Conservation (phyloP, 1,140 invertebrate species). For the Theocolax elegans region DNA sequence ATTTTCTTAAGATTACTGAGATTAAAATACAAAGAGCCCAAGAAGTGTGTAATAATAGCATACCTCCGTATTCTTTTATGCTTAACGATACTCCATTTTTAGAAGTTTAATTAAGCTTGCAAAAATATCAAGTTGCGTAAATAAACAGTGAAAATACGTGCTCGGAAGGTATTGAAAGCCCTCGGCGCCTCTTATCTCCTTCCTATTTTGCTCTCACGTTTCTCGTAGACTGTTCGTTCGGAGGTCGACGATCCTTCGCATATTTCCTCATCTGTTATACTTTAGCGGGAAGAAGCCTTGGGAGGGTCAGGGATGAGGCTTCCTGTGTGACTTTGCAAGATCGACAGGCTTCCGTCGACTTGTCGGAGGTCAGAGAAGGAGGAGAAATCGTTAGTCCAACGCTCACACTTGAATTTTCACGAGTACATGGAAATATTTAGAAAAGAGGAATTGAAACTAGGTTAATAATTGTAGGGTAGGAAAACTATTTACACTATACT, state of each 20-base stretch:
- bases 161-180: background rate
- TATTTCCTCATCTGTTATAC: background rate
- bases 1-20: too few relatives aligned
- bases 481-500: too few relatives aligned
- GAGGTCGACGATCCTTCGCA: background rate
- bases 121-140: background rate
- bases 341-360: background rate
- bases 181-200: background rate
- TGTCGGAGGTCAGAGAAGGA: background rate
- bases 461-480: too few relatives aligned
- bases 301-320: constrained; percentile 18
- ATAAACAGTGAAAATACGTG: background rate
- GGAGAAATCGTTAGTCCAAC: background rate
- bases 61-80: too few relatives aligned
- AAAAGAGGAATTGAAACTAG: too few relatives aligned
- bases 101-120: background rate
- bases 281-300: constrained; percentile 1
- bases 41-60: too few relatives aligned
- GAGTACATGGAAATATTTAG: too few relatives aligned
- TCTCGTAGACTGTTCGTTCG: background rate
- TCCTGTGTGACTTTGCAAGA: background rate
- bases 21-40: too few relatives aligned
- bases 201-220: background rate
- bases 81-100: too few relatives aligned
- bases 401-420: too few relatives aligned